Evolutionary conservation across 2,888 invertebrate species (phyloP).

Genomic region (Stenichneumon culpator): DNA sequence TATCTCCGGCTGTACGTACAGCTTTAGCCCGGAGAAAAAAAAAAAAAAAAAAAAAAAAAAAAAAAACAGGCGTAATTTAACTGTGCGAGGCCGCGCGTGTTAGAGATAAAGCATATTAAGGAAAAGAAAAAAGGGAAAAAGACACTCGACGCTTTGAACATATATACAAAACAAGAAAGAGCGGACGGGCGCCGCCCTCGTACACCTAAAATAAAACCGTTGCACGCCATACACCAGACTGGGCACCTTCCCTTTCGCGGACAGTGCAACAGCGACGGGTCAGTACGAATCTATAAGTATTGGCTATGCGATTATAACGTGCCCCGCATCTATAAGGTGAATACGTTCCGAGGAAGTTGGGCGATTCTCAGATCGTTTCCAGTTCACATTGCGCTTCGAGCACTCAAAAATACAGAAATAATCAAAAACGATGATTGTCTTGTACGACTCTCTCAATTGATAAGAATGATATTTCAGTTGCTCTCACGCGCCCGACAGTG

Average conservation of each 20-base stretch:
- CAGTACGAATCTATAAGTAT: constrained; percentile 1
- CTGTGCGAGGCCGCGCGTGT: constrained; percentile 18
- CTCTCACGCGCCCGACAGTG: not conserved
- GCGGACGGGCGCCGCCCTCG: constrained; percentile 37
- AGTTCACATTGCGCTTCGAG: not conserved
- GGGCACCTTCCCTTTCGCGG: constrained; percentile 40
- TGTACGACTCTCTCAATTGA: not conserved
- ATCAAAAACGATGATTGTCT: not conserved
- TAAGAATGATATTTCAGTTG: constrained; percentile 14
- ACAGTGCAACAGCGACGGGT: constrained; percentile 20
- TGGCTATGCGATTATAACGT: constrained; percentile 17
- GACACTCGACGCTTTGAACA: not conserved
- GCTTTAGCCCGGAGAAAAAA: constrained; percentile 14
- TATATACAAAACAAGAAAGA: not conserved
- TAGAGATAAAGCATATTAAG: constrained; percentile 18
- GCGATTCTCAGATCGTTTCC: constrained; percentile 16
- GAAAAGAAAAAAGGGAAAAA: constrained; percentile 14
- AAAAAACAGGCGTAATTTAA: constrained; percentile 4
- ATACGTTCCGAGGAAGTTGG: not conserved
- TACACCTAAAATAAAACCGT: constrained; percentile 17
- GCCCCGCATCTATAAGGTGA: not conserved
- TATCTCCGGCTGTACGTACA: constrained; percentile 16
- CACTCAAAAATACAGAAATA: not conserved
- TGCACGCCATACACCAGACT: constrained; percentile 9
- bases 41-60: not conserved